Evolutionary conservation across 2,888 invertebrate species (phyloP).

Genomic region (Penaeus monodon): DNA sequence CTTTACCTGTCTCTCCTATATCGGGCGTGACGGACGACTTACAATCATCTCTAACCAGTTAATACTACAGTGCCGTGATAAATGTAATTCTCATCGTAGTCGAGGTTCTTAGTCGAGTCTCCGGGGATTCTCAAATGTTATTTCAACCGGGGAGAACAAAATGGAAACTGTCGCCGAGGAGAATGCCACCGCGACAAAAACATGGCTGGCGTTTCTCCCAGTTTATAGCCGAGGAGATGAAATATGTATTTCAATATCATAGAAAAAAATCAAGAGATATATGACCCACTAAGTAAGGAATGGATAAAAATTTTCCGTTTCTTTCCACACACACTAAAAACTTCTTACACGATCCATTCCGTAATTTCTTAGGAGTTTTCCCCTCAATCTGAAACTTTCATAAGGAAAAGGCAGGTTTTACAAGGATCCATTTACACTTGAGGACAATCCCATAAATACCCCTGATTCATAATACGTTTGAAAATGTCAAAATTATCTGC

Average conservation of each 20-base stretch:
- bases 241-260: constrained; percentile 63
- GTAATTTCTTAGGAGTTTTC: constrained; percentile 37
- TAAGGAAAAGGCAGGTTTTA: constrained; percentile 45
- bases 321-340: constrained; percentile 47
- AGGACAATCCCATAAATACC: constrained; percentile 32
- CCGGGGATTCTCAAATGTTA: constrained; percentile 14
- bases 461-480: constrained; percentile 41
- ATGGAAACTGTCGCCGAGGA: constrained; percentile 29
- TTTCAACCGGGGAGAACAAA: constrained; percentile 20
- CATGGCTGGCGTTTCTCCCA: constrained; percentile 57
- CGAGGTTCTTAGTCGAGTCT: constrained; percentile 15
- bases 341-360: constrained; percentile 48
- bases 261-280: constrained; percentile 54
- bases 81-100: constrained; percentile 26
- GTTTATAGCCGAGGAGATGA: constrained; percentile 58
- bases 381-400: constrained; percentile 45
- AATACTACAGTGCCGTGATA: constrained; percentile 43
- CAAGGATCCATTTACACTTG: constrained; percentile 45
- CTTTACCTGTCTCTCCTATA: constrained; percentile 24
- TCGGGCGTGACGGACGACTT: constrained; percentile 36
- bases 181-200: constrained; percentile 51
- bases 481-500: constrained; percentile 39
- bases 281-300: constrained; percentile 55
- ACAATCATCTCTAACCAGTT: constrained; percentile 52
- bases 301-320: constrained; percentile 55